Evolutionary conservation across 1,140 invertebrate species (phyloP), one percentile per base, ranked within the genome.

Genomic region (Brachionus sp.): DNA sequence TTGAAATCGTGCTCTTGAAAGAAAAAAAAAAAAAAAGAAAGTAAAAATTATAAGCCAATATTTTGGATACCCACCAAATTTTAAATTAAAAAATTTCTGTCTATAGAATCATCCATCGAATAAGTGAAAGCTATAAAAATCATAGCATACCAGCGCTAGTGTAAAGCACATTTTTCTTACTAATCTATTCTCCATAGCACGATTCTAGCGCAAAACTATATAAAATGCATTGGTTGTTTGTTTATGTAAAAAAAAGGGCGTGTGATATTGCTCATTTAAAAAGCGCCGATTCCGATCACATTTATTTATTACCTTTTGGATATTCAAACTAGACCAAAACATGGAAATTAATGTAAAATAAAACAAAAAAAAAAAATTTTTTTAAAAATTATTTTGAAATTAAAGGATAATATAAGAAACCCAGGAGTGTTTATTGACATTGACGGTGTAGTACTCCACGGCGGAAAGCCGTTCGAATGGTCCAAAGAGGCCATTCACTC

Each of bases 341-440:
- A 33, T 66, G 25, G 64, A 66, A 66, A 66, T 66, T 66, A 66
- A 33, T 66, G 25, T 66, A 37, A 66, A 66, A n/a, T 13, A 35
- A n/a, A 13, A 66, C 33, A 66, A 16, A 23, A 64, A n/a, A 37
- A n/a, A n/a, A 29, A 23, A 35, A 33, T 64, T 3, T 19, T 29
- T 13, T 66, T 66, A n/a, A 12, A n/a, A 12, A 66, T 66, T 73
- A 29, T 16, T 44, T n/a, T 16, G 3, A 10, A n/a, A 6, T 46
- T 25, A 9, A 29, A 75, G 70, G 70, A 75, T 0, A 9, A 46
- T 33, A 10, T 46, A 25, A 5, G 3, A 12, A 80, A 80, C n/a
- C 77, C 77, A n/a, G 77, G 77, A 12, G 77, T 80, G 5, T 80
- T 80, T 80, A 80, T 82, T 35, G 80, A 82, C 33, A 66, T 82